Evolutionary conservation across 2,113 vertebrate species (phyloP).

Genomic region (Protobothrops flavoviridis): DNA sequence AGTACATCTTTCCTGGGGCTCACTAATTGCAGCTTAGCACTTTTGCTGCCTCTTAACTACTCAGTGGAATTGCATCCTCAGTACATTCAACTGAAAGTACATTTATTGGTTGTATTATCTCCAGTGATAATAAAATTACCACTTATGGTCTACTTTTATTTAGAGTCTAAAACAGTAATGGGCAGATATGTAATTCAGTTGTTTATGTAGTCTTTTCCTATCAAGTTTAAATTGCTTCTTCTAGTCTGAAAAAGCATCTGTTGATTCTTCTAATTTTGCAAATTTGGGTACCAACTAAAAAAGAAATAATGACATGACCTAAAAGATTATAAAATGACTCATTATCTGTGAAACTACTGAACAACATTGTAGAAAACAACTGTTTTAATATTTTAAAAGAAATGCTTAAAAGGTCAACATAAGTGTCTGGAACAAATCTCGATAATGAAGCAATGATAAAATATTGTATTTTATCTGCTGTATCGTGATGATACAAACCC

Average conservation of each 20-base stretch:
- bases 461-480: neutral
- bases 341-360: constrained; percentile 14
- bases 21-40: constrained; percentile 50
- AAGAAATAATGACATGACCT: neutral
- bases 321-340: neutral
- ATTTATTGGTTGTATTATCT: constrained; percentile 39
- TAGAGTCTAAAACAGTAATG: constrained; percentile 30
- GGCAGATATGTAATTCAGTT: constrained; percentile 23
- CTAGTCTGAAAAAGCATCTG: constrained; percentile 5
- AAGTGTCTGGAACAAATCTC: neutral
- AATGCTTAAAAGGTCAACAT: constrained; percentile 20
- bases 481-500: neutral
- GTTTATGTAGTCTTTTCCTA: constrained; percentile 24
- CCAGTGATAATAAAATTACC: constrained; percentile 26
- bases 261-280: neutral
- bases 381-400: constrained; percentile 46
- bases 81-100: constrained; percentile 35
- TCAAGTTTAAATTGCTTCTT: constrained; percentile 18
- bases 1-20: neutral
- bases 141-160: neutral
- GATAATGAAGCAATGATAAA: neutral
- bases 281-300: neutral
- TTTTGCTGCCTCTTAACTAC: constrained; percentile 46
- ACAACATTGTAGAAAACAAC: constrained; percentile 26
- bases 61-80: constrained; percentile 53